phyloP scores from a whole-genome alignment of 2,888 invertebrate genomes.

The Erebia epiphron region DNA sequence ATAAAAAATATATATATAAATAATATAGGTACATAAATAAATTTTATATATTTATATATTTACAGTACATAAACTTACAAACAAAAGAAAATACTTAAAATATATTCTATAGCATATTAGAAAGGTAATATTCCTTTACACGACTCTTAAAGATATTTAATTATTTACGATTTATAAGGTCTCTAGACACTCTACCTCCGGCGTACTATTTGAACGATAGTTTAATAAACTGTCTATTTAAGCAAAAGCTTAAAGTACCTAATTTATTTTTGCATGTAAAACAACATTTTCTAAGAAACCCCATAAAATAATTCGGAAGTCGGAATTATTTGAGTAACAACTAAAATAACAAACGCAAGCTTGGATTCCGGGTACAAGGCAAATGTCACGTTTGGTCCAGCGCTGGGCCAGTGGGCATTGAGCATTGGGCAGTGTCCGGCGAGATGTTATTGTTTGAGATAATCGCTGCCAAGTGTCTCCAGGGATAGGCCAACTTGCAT shows the following conservation, averaged over 20 bases:
- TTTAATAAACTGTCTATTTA: too few species aligned
- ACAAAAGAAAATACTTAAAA: too few species aligned
- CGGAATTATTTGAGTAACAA: conserved; percentile 50
- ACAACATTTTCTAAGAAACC: conserved; percentile 3
- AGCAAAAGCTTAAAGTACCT: neutral
- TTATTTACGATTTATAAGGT: too few species aligned
- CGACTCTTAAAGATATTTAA: too few species aligned
- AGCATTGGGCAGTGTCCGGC: conserved; percentile 35
- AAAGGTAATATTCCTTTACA: too few species aligned
- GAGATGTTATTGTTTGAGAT: conserved; percentile 53
- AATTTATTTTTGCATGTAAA: neutral
- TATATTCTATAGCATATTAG: too few species aligned
- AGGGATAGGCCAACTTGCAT: conserved; percentile 64
- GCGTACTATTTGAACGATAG: too few species aligned
- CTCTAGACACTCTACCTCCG: too few species aligned
- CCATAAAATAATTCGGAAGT: conserved; percentile 47
- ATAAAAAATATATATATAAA: too few species aligned
- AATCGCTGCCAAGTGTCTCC: conserved; percentile 54
- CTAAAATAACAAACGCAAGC: conserved; percentile 62
- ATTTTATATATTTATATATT: too few species aligned
- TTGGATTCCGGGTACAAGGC: conserved; percentile 40
- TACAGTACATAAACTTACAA: too few species aligned
- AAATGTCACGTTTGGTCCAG: conserved; percentile 37
- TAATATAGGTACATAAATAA: too few species aligned
- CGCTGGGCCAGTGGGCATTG: conserved; percentile 1